Evolutionary conservation across 1,140 invertebrate species (phyloP).

Genomic region (Lethrus apterus): DNA sequence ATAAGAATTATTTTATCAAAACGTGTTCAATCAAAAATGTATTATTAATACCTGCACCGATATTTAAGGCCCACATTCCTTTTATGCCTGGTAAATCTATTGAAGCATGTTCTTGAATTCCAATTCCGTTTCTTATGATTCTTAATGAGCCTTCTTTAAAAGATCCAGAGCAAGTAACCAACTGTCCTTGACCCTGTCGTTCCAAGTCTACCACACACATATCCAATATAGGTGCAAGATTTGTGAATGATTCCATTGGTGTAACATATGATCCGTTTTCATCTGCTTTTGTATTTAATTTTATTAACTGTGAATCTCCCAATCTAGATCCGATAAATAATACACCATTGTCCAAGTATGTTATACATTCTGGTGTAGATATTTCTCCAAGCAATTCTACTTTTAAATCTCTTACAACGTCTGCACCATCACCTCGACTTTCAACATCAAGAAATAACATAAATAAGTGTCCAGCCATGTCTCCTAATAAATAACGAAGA

Average conservation of each 20-base stretch:
- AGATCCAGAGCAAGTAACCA: slow-evolving; percentile 96
- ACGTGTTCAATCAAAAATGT: not conserved
- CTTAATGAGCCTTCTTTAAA: slow-evolving; percentile 95
- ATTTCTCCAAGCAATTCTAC: slow-evolving; percentile 90
- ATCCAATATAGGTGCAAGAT: slow-evolving; percentile 94
- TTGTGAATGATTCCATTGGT: slow-evolving; percentile 94
- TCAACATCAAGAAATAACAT: slow-evolving; percentile 92
- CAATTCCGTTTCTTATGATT: slow-evolving; percentile 93
- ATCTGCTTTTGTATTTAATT: slow-evolving; percentile 78
- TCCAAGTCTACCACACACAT: slow-evolving; percentile 97
- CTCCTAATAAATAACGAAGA: slow-evolving; percentile 86
- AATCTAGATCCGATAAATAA: slow-evolving; percentile 94
- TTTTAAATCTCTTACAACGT: slow-evolving; percentile 82
- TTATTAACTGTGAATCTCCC: slow-evolving; percentile 94
- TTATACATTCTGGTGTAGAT: slow-evolving; percentile 95
- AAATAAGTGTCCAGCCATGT: slow-evolving; percentile 90
- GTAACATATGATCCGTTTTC: slow-evolving; percentile 85
- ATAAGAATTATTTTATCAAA: slow-evolving; percentile 21
- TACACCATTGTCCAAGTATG: slow-evolving; percentile 98
- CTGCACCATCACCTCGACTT: slow-evolving; percentile 67
- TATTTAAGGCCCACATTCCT: slow-evolving; percentile 90
- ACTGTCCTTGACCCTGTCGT: slow-evolving; percentile 92
- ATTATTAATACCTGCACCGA: slow-evolving; percentile 50
- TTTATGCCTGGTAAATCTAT: slow-evolving; percentile 96
- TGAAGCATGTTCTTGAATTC: slow-evolving; percentile 91